phyloP scores from a whole-genome alignment of 2,888 invertebrate genomes.

The Neocrepidodera transversa region DNA sequence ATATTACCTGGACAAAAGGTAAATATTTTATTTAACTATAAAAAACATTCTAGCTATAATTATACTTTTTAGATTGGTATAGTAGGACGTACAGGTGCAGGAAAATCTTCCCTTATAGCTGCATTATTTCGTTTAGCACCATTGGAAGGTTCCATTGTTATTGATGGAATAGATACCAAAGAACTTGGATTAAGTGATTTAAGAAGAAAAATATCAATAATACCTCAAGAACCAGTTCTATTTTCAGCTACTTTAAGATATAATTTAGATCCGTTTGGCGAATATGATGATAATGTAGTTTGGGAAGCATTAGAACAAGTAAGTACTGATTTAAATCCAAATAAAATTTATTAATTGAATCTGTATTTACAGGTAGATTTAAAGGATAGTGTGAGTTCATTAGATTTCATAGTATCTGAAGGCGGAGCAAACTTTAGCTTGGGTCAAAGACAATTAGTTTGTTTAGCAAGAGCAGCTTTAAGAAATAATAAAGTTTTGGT shows the following conservation, averaged over 20 bases:
- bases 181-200: conserved; percentile 80
- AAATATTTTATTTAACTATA: neutral
- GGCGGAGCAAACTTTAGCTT: conserved; percentile 86
- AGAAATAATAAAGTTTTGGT: conserved; percentile 80
- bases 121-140: conserved; percentile 85
- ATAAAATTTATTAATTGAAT: no score
- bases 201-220: conserved; percentile 84
- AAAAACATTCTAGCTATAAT: neutral
- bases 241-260: conserved; percentile 85
- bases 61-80: conserved; percentile 72
- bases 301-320: conserved; percentile 80
- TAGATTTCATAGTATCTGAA: conserved; percentile 72
- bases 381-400: conserved; percentile 69
- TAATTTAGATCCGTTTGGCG: conserved; percentile 85
- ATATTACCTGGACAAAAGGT: conserved; percentile 73
- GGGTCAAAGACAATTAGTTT: conserved; percentile 87
- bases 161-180: conserved; percentile 77
- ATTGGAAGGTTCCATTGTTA: conserved; percentile 75
- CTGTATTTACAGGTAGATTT: conserved; percentile 75
- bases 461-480: conserved; percentile 84
- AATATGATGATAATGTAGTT: conserved; percentile 74
- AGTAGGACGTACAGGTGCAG: conserved; percentile 88
- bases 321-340: neutral
- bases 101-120: conserved; percentile 83
- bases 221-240: conserved; percentile 90